Base-by-base conservation (phyloP, 37 sponge, comb jelly and placozoan genomes). In the Crambe crambe region DNA sequence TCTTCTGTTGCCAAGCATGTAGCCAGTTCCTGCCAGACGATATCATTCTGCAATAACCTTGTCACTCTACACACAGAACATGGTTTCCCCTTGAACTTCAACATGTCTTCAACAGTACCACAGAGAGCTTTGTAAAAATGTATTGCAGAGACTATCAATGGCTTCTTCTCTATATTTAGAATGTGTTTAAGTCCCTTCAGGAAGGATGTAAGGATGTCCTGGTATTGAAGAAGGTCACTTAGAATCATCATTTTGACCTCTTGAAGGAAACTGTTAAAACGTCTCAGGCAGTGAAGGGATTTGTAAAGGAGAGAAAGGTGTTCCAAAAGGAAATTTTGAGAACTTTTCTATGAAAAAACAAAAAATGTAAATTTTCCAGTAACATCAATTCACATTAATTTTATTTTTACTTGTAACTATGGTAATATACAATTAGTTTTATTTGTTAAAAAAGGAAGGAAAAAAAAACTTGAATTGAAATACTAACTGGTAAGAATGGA, bases 401-500 rank as follows among this genome's bases (percentile, higher is more conserved):
- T n/a, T n/a, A n/a, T n/a, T n/a, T n/a, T n/a, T n/a, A n/a, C n/a
- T n/a, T n/a, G n/a, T n/a, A n/a, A n/a, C n/a, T n/a, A n/a, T n/a
- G n/a, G n/a, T n/a, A n/a, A n/a, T n/a, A n/a, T n/a, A n/a, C n/a
- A n/a, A n/a, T n/a, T n/a, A n/a, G n/a, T n/a, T n/a, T n/a, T n/a
- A n/a, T n/a, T n/a, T n/a, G n/a, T n/a, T n/a, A n/a, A n/a, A n/a
- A n/a, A n/a, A n/a, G n/a, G n/a, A n/a, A n/a, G n/a, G n/a, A n/a
- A n/a, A n/a, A n/a, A n/a, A n/a, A n/a, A n/a, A n/a, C n/a, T n/a
- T n/a, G n/a, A n/a, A n/a, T n/a, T n/a, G n/a, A n/a, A 30, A 65
- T 31, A 30, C 66, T 59, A n/a, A 77, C 77, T 32, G n/a, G 42
- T 27, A 61, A 58, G 6, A 63, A 62, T 25, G 42, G 41, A 40